Conservation (phyloP, 2,888 invertebrate genomes). For the Drosophila colorata region DNA sequence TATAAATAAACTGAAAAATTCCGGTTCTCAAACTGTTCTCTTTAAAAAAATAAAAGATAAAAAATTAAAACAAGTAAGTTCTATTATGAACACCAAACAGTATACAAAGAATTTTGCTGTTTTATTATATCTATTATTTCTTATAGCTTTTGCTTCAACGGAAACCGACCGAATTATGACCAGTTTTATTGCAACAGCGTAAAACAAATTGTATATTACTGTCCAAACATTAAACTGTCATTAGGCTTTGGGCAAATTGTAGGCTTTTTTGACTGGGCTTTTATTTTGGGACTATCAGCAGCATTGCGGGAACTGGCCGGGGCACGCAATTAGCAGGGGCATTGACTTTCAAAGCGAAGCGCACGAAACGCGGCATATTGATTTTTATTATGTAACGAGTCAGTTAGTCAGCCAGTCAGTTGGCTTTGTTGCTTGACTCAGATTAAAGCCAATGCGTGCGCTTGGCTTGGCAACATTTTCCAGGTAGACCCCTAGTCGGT, state of each 20-base stretch:
- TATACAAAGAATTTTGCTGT: neutral
- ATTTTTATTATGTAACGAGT: constrained; percentile 57
- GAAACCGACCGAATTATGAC: too few relatives aligned
- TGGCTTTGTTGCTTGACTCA: constrained; percentile 18
- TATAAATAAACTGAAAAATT: too few relatives aligned
- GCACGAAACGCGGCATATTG: constrained; percentile 58
- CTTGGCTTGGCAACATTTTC: constrained; percentile 40
- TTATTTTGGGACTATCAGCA: constrained; percentile 22
- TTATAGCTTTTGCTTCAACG: neutral
- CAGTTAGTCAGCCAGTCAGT: constrained; percentile 25
- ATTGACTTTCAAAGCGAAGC: constrained; percentile 37
- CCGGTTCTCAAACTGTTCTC: too few relatives aligned
- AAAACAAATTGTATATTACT: constrained; percentile 40
- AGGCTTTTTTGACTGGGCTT: constrained; percentile 31
- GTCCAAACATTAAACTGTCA: constrained; percentile 48
- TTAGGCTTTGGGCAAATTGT: constrained; percentile 36
- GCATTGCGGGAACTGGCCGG: neutral
- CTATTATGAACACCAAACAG: too few relatives aligned
- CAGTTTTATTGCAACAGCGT: constrained; percentile 20
- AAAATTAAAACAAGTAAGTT: too few relatives aligned
- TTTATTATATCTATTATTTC: constrained; percentile 1
- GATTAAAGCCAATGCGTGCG: constrained; percentile 57
- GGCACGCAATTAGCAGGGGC: constrained; percentile 48
- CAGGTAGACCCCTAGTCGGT: constrained; percentile 18
- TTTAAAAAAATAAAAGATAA: too few relatives aligned